Base-by-base conservation (phyloP, 2,113 vertebrate genomes). In the Nibea albiflora region DNA sequence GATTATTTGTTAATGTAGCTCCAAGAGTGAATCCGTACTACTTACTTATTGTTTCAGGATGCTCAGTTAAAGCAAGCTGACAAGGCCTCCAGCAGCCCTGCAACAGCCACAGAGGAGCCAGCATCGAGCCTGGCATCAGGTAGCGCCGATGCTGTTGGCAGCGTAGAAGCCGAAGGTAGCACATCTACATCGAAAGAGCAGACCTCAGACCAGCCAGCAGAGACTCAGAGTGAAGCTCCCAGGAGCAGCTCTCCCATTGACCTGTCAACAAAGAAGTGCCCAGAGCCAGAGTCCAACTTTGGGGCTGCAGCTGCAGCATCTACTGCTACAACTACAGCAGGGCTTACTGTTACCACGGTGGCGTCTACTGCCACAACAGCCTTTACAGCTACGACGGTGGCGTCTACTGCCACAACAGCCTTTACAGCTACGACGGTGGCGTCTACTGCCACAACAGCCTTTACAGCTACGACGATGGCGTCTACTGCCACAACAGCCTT, bases 211-310 rank as follows among this genome's bases (percentile, higher is more conserved):
- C 84, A 88, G 75, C 76, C 78, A 39, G 8, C 46, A 52, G 71
- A 82, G 62, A 60, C 70, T 63, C 72, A 1, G 28, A 79, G 44
- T 39, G 79, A 64, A 57, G 66, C 78, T 50, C 44, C 72, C 0
- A 72, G 80, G 44, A 76, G 64, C 68, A 94, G 94, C 35, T 93
- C 88, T 69, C 97, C 98, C 54, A 96, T 99, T 52, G 97, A 99
- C 88, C 92, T 99, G 79, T 97, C 97, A 24, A 94, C 95, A 22
- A 98, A 96, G 90, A 96, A 94, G 66, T 95, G 89, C 80, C 56
- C 39, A 46, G 95, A 95, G 72, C 66, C 46, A 9, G 95, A 94
- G 78, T 81, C 89, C 58, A 85, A 8, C 56, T 39, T 31, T 17
- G 57, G 1, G 15, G 53, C 69, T 35, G 56, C 61, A 4, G 9